Base-by-base conservation (phyloP, 2,113 vertebrate species). In the Hippolais icterina region DNA sequence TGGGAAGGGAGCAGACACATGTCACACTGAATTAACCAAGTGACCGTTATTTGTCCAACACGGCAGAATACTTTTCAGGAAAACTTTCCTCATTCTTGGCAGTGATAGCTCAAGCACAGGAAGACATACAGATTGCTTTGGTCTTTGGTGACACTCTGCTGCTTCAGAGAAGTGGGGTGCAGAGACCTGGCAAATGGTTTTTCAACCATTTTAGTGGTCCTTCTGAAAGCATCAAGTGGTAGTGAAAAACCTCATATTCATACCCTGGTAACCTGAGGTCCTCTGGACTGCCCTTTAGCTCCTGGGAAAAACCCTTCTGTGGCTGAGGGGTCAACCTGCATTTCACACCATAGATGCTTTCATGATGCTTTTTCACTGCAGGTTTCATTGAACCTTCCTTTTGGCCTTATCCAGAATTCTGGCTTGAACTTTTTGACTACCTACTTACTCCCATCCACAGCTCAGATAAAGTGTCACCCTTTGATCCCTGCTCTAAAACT, bases 1-100 rank as follows among this genome's bases (percentile, higher is more conserved):
- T 75, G 42, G 21, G 31, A 93, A 88, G 39, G 33, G 21, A 96
- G 46, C 21, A 90, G 94, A 91, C 41, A 85, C 29, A 37, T 29
- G 54, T 91, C 92, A 91, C 72, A 61, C 25, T 49, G 29, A 81
- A 93, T 93, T 91, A 94, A 42, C 20, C 54, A 83, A 92, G 29
- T 65, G 22, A 50, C 41, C 39, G 22, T 49, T 83, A 27, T 68
- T 80, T 88, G 89, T 57, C 59, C 53, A 81, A 28, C 47, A 33
- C 0, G 0, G 15, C 31, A 56, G 74, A 61, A 37, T 35, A 70
- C 8, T 78, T 86, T n/a, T 63, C 75, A 66, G 46, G n/a, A 64
- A 61, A 85, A 3, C 2, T n/a, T 46, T 68, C 27, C 47, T 61
- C 11, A 39, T 72, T 83, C 23, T 92, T 5, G 0, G 4, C 31